These are phyloP conservation scores for Urosaurus nigricauda DNA, from an alignment of 2,797 vertebrate species.

Conservation along the genomic window DNA sequence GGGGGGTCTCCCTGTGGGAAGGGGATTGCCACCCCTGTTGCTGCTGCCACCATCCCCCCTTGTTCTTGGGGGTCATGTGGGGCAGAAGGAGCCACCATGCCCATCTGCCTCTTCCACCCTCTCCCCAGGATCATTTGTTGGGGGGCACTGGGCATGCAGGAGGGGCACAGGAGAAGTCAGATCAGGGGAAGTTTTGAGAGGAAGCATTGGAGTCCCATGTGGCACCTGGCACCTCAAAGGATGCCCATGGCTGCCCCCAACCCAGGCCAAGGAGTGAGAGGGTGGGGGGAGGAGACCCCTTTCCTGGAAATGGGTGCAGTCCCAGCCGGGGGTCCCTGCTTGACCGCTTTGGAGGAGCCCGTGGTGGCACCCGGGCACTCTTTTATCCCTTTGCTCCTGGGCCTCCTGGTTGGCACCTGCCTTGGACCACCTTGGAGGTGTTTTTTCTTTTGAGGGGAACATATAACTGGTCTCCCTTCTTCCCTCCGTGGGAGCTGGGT, in stretches of 20 bases:
- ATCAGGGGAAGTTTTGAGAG: not conserved
- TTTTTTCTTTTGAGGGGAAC: no score
- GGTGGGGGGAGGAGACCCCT: no score
- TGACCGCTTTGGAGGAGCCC: no score
- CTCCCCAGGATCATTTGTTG: no score
- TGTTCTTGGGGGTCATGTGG: not conserved
- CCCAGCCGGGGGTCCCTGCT: not conserved
- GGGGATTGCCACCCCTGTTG: not conserved
- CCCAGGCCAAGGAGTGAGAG: not conserved
- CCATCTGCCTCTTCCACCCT: no score
- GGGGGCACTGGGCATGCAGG: not conserved
- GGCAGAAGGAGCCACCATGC: no score
- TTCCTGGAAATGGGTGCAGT: not conserved
- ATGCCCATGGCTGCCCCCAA: not conserved
- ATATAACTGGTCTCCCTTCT: no score
- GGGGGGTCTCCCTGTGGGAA: not conserved
- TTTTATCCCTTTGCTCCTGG: no score
- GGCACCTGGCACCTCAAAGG: not conserved
- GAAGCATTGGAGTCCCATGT: not conserved
- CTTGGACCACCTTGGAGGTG: no score
- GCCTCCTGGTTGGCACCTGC: not conserved
- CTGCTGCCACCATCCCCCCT: no score
- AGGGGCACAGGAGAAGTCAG: not conserved
- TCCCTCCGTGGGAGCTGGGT: no score
- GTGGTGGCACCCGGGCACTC: not conserved